phyloP scores from a whole-genome alignment of 2,888 invertebrate genomes.

The Lydus trimaculatus region DNA sequence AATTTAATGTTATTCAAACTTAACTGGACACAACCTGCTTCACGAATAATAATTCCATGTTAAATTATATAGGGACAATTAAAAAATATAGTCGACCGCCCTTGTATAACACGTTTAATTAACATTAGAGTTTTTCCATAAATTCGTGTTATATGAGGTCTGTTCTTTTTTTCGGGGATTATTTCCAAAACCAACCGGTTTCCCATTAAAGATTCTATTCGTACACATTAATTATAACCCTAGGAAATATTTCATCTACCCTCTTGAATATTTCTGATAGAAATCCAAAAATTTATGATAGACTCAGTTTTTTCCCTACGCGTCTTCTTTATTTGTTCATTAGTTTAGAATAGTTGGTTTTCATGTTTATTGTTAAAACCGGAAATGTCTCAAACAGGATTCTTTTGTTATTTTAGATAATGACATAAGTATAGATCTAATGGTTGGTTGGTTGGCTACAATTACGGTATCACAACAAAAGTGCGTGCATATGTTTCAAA shows the following conservation, averaged over 20 bases:
- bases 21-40: neutral
- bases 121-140: neutral
- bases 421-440: neutral
- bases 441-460: neutral
- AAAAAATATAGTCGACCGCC: too few relatives aligned
- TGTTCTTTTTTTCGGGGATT: neutral
- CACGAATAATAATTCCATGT: too few relatives aligned
- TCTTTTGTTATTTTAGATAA: slow-evolving; percentile 1
- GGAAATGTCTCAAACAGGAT: slow-evolving; percentile 1
- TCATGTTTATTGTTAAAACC: neutral
- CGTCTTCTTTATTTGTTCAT: neutral
- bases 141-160: neutral
- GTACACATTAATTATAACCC: neutral
- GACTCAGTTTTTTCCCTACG: too few relatives aligned
- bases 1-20: neutral
- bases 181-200: neutral
- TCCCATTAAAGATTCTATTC: neutral
- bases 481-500: neutral
- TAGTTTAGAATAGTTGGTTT: neutral
- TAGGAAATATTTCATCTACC: neutral
- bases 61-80: too few relatives aligned
- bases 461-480: neutral
- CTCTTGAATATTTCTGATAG: neutral
- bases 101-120: neutral
- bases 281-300: neutral